Evolutionary conservation across 2,888 invertebrate genomes (phyloP), one percentile per base, ranked within the genome.

Genomic region (Acanthococcus lagerstroemiae): DNA sequence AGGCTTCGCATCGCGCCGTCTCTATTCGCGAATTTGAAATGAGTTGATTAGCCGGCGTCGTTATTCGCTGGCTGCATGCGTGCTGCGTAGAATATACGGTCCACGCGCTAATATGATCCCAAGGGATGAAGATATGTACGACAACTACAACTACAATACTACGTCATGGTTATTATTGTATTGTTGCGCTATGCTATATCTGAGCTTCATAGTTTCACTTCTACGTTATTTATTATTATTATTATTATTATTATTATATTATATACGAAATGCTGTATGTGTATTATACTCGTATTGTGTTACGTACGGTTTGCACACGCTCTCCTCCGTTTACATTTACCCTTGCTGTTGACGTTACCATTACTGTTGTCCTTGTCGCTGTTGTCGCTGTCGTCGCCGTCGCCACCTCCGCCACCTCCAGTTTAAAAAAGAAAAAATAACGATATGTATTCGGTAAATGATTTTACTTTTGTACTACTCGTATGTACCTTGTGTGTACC

Each of bases 171-270:
- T 27, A 37, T 50, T 48, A 50, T 61, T 61, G 61, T 61, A 37
- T 61, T 50, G 25, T 27, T 61, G n/a, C 30, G 27, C 52, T 37
- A 50, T 52, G 48, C 48, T 21, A n/a, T n/a, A n/a, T n/a, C n/a
- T n/a, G n/a, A n/a, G 25, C 19, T 45, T 17, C 22, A 15, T 12
- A 52, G 52, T 52, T 24, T 15, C 15, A 4, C 9, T 24, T 50
- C 37, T 50, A 22, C 61, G 61, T 61, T 61, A 61, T 61, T 61
- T 61, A 61, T 61, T 61, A 61, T n/a, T n/a, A n/a, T n/a, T n/a
- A n/a, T n/a, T n/a, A n/a, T n/a, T n/a, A n/a, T n/a, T n/a, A n/a
- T n/a, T n/a, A n/a, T n/a, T n/a, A n/a, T n/a, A n/a, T n/a, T n/a
- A n/a, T n/a, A n/a, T n/a, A n/a, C n/a, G n/a, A n/a, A n/a, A n/a